Evolutionary conservation across 2,888 invertebrate genomes (phyloP).

Genomic region (Rhamphomyia laevipes): DNA sequence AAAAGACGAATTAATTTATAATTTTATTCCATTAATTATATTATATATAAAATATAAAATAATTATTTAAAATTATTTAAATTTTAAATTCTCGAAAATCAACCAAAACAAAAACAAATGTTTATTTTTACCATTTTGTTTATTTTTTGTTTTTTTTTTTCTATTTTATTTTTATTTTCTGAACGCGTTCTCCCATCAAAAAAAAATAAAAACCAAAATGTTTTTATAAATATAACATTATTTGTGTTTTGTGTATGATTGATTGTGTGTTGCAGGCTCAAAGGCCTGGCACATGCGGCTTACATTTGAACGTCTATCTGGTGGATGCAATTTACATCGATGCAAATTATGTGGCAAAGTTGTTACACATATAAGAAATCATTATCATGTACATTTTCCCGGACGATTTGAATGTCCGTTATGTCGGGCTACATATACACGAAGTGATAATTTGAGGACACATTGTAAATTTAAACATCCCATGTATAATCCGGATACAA

Average conservation of each 20-base stretch:
- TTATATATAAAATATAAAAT: too few relatives aligned
- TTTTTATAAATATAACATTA: constrained; percentile 1
- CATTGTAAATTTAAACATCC: constrained; percentile 91
- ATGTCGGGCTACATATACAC: constrained; percentile 82
- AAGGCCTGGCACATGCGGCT: constrained; percentile 93
- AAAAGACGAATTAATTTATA: constrained; percentile 10
- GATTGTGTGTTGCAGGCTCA: constrained; percentile 60
- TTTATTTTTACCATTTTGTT: too few relatives aligned
- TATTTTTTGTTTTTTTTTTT: too few relatives aligned
- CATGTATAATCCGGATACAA: constrained; percentile 73
- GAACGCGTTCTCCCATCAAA: background rate
- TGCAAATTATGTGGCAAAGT: constrained; percentile 91
- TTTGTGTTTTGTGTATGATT: background rate
- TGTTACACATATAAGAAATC: constrained; percentile 88
- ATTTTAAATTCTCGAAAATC: too few relatives aligned
- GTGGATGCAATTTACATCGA: constrained; percentile 85
- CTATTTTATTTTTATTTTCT: too few relatives aligned
- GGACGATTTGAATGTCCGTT: constrained; percentile 85
- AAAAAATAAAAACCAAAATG: constrained; percentile 5
- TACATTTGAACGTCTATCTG: constrained; percentile 86
- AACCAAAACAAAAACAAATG: constrained; percentile 12
- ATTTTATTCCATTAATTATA: too few relatives aligned
- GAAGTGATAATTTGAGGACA: constrained; percentile 84
- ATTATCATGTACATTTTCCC: constrained; percentile 89
- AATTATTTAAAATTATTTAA: too few relatives aligned